Evolutionary conservation across 1,140 invertebrate genomes (phyloP).

Genomic region (Eriosoma lanigerum): DNA sequence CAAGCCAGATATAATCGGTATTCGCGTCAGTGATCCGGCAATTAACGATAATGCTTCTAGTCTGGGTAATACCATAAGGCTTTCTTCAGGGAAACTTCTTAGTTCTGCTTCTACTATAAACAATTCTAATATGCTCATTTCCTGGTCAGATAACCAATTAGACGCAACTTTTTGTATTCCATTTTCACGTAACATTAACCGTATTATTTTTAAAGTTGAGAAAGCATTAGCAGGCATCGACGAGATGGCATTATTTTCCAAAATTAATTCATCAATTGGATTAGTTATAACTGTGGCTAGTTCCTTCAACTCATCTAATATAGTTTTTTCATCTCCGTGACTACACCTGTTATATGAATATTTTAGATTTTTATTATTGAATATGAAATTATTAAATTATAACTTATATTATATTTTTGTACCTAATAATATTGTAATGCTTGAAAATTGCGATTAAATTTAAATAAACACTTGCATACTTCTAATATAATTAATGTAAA

Average conservation of each 20-base stretch:
- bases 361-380: too few species aligned
- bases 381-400: too few species aligned
- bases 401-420: too few species aligned
- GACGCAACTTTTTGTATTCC: constrained; percentile 76
- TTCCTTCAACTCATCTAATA: constrained; percentile 71
- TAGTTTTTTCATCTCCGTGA: constrained; percentile 76
- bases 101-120: constrained; percentile 81
- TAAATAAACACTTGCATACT: too few species aligned
- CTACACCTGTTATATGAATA: constrained; percentile 69
- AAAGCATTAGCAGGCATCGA: constrained; percentile 78
- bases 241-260: constrained; percentile 82
- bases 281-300: constrained; percentile 69
- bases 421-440: too few species aligned
- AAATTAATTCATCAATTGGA: constrained; percentile 79
- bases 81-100: constrained; percentile 74
- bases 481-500: too few species aligned
- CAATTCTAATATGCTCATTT: constrained; percentile 75
- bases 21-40: constrained; percentile 70
- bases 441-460: too few species aligned
- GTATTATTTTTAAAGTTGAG: constrained; percentile 70
- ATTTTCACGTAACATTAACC: constrained; percentile 81
- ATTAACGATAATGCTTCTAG: constrained; percentile 80
- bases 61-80: constrained; percentile 71
- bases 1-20: constrained; percentile 62
- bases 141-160: constrained; percentile 76